Evolutionary conservation across 2,797 vertebrate genomes (phyloP).

Genomic region (Merluccius polli): DNA sequence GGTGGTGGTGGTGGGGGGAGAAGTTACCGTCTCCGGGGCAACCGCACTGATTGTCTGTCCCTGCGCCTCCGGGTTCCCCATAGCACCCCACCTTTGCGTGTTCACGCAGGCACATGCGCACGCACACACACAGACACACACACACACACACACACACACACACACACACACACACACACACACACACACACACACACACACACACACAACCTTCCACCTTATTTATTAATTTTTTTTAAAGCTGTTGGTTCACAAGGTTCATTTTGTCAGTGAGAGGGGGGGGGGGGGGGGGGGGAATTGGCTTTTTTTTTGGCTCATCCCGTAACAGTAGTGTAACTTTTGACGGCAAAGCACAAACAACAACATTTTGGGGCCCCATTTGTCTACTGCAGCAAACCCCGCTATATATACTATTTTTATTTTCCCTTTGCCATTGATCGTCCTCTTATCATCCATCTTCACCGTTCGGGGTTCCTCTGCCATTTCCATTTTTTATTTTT

Average conservation of each 20-base stretch:
- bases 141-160: no score
- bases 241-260: conserved; percentile 62
- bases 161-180: no score
- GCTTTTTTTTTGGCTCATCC: no score
- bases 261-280: conserved; percentile 54
- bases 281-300: conserved; percentile 14
- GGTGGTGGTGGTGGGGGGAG: conserved; percentile 57
- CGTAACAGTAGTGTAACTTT: background rate
- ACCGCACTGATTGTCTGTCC: conserved; percentile 76
- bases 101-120: conserved; percentile 28
- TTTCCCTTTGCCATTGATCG: conserved; percentile 11
- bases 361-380: no score
- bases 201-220: conserved; percentile 31
- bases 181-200: conserved; percentile 5
- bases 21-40: conserved; percentile 79
- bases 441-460: background rate
- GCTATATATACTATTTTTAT: conserved; percentile 38
- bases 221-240: conserved; percentile 57
- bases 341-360: no score
- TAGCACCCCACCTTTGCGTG: conserved; percentile 61
- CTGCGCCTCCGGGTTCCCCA: conserved; percentile 60
- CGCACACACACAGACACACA: conserved; percentile 38
- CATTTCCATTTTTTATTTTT: background rate
- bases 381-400: conserved; percentile 31
- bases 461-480: background rate